phyloP scores from a whole-genome alignment of 1,140 invertebrate genomes.

The Trichoplusia ni region DNA sequence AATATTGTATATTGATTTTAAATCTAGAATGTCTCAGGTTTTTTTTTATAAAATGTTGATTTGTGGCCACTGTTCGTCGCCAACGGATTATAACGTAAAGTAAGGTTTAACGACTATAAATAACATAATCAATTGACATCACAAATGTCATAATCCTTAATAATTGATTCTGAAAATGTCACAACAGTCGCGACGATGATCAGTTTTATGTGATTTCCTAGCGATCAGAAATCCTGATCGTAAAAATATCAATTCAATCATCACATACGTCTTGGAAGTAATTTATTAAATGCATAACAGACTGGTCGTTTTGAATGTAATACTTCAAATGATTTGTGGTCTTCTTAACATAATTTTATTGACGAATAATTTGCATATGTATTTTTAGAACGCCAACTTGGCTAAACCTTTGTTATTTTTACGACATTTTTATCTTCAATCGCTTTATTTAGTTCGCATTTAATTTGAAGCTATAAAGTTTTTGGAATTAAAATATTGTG shows the following conservation, averaged over 20 bases:
- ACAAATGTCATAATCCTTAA: slow-evolving; percentile 1
- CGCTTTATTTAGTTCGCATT: not conserved
- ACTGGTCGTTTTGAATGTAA: not conserved
- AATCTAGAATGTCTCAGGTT: no score
- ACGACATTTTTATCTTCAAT: slow-evolving; percentile 10
- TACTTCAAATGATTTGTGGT: slow-evolving; percentile 24
- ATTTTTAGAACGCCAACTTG: not conserved
- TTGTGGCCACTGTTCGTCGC: no score
- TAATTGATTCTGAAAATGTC: slow-evolving; percentile 6
- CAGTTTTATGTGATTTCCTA: slow-evolving; percentile 9
- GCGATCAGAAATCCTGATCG: slow-evolving; percentile 9
- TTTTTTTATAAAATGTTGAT: no score
- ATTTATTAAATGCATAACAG: slow-evolving; percentile 20
- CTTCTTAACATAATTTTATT: slow-evolving; percentile 24
- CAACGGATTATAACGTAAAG: not conserved
- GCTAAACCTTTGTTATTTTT: not conserved
- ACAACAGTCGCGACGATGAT: not conserved
- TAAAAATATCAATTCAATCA: slow-evolving; percentile 28
- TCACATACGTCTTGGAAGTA: slow-evolving; percentile 14
- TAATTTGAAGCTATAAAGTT: not conserved
- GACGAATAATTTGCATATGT: slow-evolving; percentile 9
- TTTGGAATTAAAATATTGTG: slow-evolving; percentile 9
- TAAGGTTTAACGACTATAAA: not conserved
- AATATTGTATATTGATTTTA: no score
- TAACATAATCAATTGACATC: slow-evolving; percentile 5